Percentiles rank a stretch among this genome's conserved stretches.
These are phyloP conservation scores for Hipposideros larvatus DNA, from an alignment of 2,797 vertebrate species.

Conservation along the genomic window DNA sequence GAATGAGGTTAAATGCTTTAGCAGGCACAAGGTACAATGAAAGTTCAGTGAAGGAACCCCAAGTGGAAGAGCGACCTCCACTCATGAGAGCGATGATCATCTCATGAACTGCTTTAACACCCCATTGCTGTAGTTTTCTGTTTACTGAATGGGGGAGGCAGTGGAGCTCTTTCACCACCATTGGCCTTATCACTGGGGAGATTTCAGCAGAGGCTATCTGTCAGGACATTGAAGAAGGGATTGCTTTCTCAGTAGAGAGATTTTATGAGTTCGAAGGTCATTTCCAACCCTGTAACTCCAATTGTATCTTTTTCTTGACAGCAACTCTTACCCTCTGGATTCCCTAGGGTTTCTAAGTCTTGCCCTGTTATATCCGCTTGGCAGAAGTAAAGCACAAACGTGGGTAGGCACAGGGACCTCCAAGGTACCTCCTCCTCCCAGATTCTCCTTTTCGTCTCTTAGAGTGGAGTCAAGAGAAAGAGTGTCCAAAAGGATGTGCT, in stretches of 20 bases:
- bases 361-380: background rate
- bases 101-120: background rate
- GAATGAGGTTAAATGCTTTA: background rate
- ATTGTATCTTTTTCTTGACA: slow-evolving; percentile 10
- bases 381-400: background rate
- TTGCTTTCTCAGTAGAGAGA: background rate
- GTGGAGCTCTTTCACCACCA: background rate
- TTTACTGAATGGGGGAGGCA: background rate
- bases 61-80: background rate
- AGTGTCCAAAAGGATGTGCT: background rate
- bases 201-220: slow-evolving; percentile 14
- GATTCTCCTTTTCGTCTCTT: slow-evolving; percentile 17
- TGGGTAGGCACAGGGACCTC: background rate
- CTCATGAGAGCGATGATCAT: background rate
- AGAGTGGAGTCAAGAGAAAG: background rate
- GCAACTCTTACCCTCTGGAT: background rate
- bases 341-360: background rate
- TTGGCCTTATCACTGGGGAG: background rate
- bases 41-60: background rate
- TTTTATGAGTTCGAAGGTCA: slow-evolving; percentile 13
- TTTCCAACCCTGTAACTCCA: background rate
- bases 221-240: background rate
- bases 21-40: background rate
- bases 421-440: background rate
- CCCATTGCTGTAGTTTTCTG: background rate